Base-by-base conservation (phyloP, 2,888 invertebrate genomes). In the Deilephila porcellus region DNA sequence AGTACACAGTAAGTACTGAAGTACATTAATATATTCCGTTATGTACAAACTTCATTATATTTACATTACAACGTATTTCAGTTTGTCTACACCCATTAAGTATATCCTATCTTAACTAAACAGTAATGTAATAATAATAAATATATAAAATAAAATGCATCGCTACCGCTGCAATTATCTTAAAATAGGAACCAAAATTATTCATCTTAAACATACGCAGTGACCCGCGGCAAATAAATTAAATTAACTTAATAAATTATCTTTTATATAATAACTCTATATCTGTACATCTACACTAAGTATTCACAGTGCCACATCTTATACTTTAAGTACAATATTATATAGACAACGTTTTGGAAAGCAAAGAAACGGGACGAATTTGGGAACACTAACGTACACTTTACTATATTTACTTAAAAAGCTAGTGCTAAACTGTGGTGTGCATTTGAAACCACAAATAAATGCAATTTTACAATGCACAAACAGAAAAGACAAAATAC, bases 111-210 rank as follows among this genome's bases (percentile, higher is more conserved):
- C 64, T n/a, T 56, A 73, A 64, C 8, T 53, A 25, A 52, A 53
- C 25, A 72, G 79, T 78, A 60, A 70, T 70, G n/a, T 60, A 52
- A 32, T 73, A 63, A 34, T 83, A 90, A 91, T 91, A 90, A 91
- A 92, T 91, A 92, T 90, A 92, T 86, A 88, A 86, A 90, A 89
- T 80, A 84, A 87, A 89, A 91, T 88, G 85, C 88, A 79, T 83
- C 82, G 85, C 82, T 83, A 82, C 78, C 80, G 81, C 81, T 86
- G 87, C 85, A 81, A 88, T 87, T 91, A 93, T 90, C 92, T 92
- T 93, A 93, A 86, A 86, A 92, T 94, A 94, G 94, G 94, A 94
- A 94, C 94, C 93, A 94, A 94, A 93, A 91, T 88, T 84, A 87
- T 84, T 88, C 82, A 84, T 79, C 81, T 82, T 85, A 84, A 83